Evolutionary conservation across 2,888 invertebrate species (phyloP).

Genomic region (Microplitis deprimator): DNA sequence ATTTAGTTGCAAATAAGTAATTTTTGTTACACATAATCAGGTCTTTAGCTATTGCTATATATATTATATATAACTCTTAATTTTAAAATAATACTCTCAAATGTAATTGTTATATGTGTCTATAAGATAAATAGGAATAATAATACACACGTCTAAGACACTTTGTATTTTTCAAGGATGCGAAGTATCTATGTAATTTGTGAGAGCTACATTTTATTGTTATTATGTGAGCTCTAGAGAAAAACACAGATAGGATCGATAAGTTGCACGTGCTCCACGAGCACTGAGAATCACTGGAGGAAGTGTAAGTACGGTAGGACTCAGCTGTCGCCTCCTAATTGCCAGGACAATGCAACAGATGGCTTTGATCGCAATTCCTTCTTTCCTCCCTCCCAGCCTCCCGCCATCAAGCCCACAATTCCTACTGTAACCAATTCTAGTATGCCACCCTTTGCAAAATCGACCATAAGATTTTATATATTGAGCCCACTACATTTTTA

Average conservation of each 20-base stretch:
- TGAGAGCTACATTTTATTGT: neutral
- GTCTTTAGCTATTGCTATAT: too few relatives aligned
- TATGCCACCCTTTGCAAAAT: constrained; percentile 3
- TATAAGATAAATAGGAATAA: too few relatives aligned
- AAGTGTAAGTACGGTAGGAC: constrained; percentile 68
- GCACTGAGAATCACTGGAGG: constrained; percentile 65
- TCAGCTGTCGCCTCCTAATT: constrained; percentile 72
- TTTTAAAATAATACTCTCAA: too few relatives aligned
- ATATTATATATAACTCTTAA: too few relatives aligned
- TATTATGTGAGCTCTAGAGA: constrained; percentile 10
- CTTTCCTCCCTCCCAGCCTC: constrained; percentile 42
- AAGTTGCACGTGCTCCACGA: constrained; percentile 61
- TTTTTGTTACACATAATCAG: too few relatives aligned
- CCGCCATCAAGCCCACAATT: neutral
- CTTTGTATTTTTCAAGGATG: neutral
- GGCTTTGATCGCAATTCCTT: constrained; percentile 71
- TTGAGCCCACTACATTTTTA: neutral
- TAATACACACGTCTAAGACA: neutral
- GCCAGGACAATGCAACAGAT: constrained; percentile 72
- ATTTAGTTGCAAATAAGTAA: neutral
- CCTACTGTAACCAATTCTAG: constrained; percentile 35
- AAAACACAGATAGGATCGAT: constrained; percentile 57
- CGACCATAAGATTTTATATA: neutral
- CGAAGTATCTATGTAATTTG: neutral
- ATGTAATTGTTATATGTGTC: neutral